phyloP scores from a whole-genome alignment of 2,888 invertebrate genomes.

The Lasioglossum leucozonium region DNA sequence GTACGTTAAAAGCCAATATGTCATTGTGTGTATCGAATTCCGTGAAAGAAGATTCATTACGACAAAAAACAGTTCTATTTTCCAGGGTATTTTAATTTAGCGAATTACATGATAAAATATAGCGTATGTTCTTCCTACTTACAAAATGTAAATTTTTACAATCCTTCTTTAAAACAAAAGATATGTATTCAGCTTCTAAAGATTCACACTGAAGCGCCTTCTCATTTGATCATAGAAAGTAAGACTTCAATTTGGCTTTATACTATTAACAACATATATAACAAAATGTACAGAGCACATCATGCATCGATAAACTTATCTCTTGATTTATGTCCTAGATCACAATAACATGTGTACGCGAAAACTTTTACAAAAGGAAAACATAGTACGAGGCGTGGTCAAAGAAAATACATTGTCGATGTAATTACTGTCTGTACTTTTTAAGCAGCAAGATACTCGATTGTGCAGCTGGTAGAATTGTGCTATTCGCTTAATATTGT shows the following conservation, averaged over 20 bases:
- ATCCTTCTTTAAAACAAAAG: constrained; percentile 60
- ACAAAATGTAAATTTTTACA: constrained; percentile 66
- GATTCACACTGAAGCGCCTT: constrained; percentile 17
- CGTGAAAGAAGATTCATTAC: constrained; percentile 70
- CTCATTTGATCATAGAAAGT: constrained; percentile 49
- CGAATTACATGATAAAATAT: constrained; percentile 80
- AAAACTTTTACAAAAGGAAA: constrained; percentile 29
- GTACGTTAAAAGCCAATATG: constrained; percentile 35
- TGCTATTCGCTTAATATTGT: constrained; percentile 42
- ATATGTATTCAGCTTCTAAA: constrained; percentile 57
- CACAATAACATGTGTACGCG: constrained; percentile 49
- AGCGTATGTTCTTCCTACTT: constrained; percentile 62
- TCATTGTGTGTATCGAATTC: constrained; percentile 41
- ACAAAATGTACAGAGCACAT: constrained; percentile 65
- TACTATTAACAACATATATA: constrained; percentile 66
- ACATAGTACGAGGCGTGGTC: constrained; percentile 36
- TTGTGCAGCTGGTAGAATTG: constrained; percentile 70
- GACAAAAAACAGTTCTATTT: constrained; percentile 73
- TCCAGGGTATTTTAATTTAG: constrained; percentile 77
- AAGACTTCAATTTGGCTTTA: constrained; percentile 52
- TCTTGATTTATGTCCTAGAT: constrained; percentile 51
- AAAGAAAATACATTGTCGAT: constrained; percentile 30
- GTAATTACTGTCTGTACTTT: constrained; percentile 31
- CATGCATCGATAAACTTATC: constrained; percentile 50
- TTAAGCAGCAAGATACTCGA: constrained; percentile 54